These are phyloP conservation scores for Xiphophorus couchianus DNA, from an alignment of 2,113 vertebrate genomes.

Conservation along the genomic window DNA sequence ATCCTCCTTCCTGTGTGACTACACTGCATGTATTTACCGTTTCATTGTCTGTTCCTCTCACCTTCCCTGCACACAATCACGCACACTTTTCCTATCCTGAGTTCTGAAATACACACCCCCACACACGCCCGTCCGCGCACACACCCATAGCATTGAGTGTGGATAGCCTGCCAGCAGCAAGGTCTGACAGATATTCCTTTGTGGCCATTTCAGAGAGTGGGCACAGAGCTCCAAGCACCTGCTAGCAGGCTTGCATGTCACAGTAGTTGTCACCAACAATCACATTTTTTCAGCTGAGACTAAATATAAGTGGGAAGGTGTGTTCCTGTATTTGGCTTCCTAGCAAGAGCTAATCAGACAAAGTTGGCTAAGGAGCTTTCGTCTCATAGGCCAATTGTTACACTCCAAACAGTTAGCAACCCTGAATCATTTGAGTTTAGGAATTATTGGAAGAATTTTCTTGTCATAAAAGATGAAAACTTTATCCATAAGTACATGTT, in stretches of 20 bases:
- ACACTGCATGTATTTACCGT: constrained; percentile 27
- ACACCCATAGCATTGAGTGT: constrained; percentile 26
- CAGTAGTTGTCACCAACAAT: constrained; percentile 65
- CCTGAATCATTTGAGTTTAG: neutral
- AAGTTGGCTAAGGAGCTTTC: constrained; percentile 23
- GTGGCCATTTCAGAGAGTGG: constrained; percentile 70
- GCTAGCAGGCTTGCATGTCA: constrained; percentile 66
- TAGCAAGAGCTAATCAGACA: constrained; percentile 26
- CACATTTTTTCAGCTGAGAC: constrained; percentile 43
- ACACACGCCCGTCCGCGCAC: neutral
- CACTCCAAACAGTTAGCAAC: constrained; percentile 5
- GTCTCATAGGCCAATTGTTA: constrained; percentile 1
- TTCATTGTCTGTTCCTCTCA: constrained; percentile 34
- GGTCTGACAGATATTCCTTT: constrained; percentile 77
- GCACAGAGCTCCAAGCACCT: constrained; percentile 71
- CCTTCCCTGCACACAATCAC: constrained; percentile 18
- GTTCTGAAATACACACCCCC: constrained; percentile 27
- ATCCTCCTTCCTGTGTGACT: constrained; percentile 39
- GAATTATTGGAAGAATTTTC: constrained; percentile 1
- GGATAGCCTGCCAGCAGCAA: constrained; percentile 67
- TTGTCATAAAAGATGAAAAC: neutral
- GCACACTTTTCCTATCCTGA: constrained; percentile 37
- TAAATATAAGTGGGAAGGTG: constrained; percentile 34
- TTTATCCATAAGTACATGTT: neutral
- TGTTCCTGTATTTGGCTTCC: constrained; percentile 20